Conservation (phyloP, 2,888 invertebrate species). For the Eupithecia pulchellata region DNA sequence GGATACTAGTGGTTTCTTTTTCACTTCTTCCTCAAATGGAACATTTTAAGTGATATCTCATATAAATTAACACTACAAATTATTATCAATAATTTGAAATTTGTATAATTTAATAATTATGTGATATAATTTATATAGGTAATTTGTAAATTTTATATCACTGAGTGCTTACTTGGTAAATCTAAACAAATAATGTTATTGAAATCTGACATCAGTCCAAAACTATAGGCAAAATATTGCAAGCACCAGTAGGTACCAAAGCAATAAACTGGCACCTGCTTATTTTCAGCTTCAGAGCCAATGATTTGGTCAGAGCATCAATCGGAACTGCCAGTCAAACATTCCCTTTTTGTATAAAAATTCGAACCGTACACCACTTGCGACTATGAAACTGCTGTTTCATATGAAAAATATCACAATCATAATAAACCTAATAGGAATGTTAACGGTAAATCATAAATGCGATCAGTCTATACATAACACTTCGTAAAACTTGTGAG, state of each 20-base stretch:
- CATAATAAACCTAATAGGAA: neutral
- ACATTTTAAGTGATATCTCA: too few species aligned
- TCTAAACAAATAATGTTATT: neutral
- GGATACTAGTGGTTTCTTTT: too few species aligned
- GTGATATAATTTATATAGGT: too few species aligned
- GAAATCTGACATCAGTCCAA: neutral
- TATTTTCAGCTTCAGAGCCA: too few species aligned
- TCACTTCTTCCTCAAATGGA: too few species aligned
- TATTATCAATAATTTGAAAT: too few species aligned
- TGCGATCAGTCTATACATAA: slow-evolving; percentile 22
- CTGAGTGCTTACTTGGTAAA: too few species aligned
- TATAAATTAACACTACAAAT: too few species aligned
- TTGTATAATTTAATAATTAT: too few species aligned
- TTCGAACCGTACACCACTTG: neutral
- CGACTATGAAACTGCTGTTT: neutral
- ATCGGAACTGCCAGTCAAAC: neutral
- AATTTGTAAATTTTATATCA: too few species aligned
- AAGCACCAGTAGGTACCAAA: neutral
- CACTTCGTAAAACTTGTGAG: slow-evolving; percentile 23
- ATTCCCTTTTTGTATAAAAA: neutral
- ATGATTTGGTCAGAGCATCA: too few species aligned
- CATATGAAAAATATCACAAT: neutral
- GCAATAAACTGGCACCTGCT: neutral
- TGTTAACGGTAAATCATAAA: neutral
- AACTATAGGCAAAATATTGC: neutral